Percentiles rank a stretch among this genome's conserved stretches.
These are phyloP conservation scores for Cavia porcellus DNA, from an alignment of 2,113 vertebrate genomes.

Conservation along the genomic window DNA sequence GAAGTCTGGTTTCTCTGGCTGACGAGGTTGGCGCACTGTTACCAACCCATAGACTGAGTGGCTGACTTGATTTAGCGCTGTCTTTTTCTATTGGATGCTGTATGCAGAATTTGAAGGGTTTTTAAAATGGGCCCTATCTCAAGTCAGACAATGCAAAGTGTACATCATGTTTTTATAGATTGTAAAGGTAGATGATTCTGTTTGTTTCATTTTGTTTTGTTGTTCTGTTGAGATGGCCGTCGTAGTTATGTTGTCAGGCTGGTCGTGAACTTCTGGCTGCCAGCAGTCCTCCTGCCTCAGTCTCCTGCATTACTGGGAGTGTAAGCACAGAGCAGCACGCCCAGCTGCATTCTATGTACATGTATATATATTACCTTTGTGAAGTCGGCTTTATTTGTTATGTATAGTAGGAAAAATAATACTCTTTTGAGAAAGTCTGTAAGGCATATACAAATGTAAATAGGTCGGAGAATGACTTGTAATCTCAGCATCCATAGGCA, in stretches of 20 bases:
- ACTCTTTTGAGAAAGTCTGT: conserved; percentile 38
- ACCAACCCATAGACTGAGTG: neutral
- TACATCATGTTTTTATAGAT: neutral
- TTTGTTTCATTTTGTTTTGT: neutral
- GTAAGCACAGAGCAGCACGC: neutral
- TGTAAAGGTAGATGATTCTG: neutral
- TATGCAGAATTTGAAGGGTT: conserved; percentile 44
- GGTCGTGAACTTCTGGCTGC: neutral
- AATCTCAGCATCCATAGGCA: neutral
- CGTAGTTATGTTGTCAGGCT: neutral
- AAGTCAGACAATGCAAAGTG: conserved; percentile 26
- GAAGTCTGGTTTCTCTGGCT: neutral
- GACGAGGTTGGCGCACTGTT: neutral
- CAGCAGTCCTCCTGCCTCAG: neutral
- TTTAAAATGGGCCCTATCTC: neutral
- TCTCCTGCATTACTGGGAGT: neutral
- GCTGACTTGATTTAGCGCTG: neutral
- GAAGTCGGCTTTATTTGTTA: conserved; percentile 53
- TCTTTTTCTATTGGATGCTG: neutral
- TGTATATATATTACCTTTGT: neutral
- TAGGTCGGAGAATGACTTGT: neutral
- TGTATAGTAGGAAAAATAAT: neutral
- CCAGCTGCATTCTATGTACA: neutral
- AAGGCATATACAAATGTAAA: conserved; percentile 17
- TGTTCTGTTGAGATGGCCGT: neutral